These are phyloP conservation scores for Cheilosia pagana DNA, from an alignment of 2,888 invertebrate genomes.

Conservation along the genomic window DNA sequence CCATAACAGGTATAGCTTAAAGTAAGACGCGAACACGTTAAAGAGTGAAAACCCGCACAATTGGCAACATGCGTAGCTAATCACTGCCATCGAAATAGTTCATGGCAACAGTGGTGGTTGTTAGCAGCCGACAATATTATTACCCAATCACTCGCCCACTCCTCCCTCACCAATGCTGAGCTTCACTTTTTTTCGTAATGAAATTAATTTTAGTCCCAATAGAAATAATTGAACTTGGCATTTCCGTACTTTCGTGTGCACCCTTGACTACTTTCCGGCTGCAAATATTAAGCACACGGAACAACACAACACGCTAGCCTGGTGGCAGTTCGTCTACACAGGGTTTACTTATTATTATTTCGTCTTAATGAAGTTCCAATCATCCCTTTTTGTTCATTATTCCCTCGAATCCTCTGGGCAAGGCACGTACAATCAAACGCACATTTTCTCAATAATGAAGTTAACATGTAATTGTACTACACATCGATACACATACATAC, in stretches of 20 bases:
- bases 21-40: too few species aligned
- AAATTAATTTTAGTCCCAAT: constrained; percentile 63
- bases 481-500: constrained; percentile 9
- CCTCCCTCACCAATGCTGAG: background rate
- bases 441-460: constrained; percentile 73
- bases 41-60: too few species aligned
- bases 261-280: constrained; percentile 42
- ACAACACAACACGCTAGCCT: constrained; percentile 16
- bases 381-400: constrained; percentile 75
- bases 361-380: constrained; percentile 75
- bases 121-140: background rate
- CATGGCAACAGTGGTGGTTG: too few species aligned
- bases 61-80: too few species aligned
- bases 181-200: constrained; percentile 32
- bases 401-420: constrained; percentile 72
- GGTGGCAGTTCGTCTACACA: constrained; percentile 13
- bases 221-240: constrained; percentile 66
- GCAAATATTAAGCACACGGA: constrained; percentile 20
- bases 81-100: too few species aligned
- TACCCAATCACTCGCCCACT: background rate
- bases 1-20: too few species aligned
- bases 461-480: constrained; percentile 69
- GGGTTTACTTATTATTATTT: constrained; percentile 73
- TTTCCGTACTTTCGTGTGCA: constrained; percentile 41
- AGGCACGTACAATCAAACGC: constrained; percentile 74